phyloP scores from a whole-genome alignment of 1,140 invertebrate genomes.

The Intoshia linei region DNA sequence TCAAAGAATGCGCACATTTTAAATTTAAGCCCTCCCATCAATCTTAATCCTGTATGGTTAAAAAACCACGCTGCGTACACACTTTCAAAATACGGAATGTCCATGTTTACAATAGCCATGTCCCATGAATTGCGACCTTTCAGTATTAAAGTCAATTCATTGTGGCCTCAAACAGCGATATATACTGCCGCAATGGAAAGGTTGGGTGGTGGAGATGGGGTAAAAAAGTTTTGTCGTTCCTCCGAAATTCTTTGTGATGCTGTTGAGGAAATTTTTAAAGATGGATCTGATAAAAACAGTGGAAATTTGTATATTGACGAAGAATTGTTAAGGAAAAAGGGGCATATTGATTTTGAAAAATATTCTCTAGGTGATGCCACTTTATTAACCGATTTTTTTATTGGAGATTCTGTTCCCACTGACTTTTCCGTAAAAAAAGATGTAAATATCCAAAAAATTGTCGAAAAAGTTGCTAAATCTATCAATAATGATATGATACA shows the following conservation, averaged over 20 bases:
- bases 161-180: conserved; percentile 86
- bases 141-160: conserved; percentile 63
- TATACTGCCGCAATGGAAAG: conserved; percentile 80
- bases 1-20: conserved; percentile 59
- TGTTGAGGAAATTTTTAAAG: conserved; percentile 50
- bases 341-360: conserved; percentile 42
- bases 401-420: too few relatives aligned
- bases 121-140: conserved; percentile 48
- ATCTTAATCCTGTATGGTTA: conserved; percentile 62
- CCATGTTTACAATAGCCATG: conserved; percentile 85
- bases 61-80: conserved; percentile 61
- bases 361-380: too few relatives aligned
- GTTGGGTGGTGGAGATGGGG: conserved; percentile 39
- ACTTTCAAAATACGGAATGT: conserved; percentile 96
- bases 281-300: conserved; percentile 39
- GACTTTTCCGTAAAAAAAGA: too few relatives aligned
- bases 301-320: conserved; percentile 82
- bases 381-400: too few relatives aligned
- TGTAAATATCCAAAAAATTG: too few relatives aligned
- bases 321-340: conserved; percentile 42
- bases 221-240: conserved; percentile 33
- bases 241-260: conserved; percentile 71
- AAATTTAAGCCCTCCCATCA: conserved; percentile 68
- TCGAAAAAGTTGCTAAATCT: too few relatives aligned
- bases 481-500: too few relatives aligned